Evolutionary conservation across 2,797 vertebrate genomes (phyloP), one percentile per base, ranked within the genome.

Genomic region (Rhodeus uyekii): DNA sequence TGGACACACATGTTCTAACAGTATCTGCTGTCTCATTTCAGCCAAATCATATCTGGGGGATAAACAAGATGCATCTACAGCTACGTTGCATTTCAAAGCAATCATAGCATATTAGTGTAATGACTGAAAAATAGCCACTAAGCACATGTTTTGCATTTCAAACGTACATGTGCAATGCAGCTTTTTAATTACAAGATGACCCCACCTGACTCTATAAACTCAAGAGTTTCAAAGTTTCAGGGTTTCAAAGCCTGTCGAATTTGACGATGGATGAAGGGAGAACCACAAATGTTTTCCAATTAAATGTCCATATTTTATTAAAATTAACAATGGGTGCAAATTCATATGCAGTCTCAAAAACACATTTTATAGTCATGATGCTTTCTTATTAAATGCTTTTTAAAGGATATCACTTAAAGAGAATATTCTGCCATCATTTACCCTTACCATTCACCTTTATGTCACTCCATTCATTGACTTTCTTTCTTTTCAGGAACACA

Each of bases 161-260:
- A 24, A 48, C 78, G 58, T 80, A 80, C 87, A 86, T 87, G 85
- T 87, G 85, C 84, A 82, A 83, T 77, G 83, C 83, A 83, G 81
- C 50, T 82, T 83, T 83, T 87, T 87, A 86, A 88, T 87, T 84
- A 86, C 71, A 77, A 82, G 55, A 85, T 61, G 85, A 88, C 85
- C 86, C 85, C 86, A 87, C 85, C 83, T 87, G 87, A 86, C 83
- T 86, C 76, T 84, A 88, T 82, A 86, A 88, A 88, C 81, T 44
- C 48, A 29, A 16, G 13, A 38, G 69, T 60, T 65, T 69, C 79
- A 22, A 12, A 38, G 69, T 60, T 58, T 69, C 79, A 77, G 72
- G 32, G 77, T 77, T 85, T 88, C 75, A 86, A 86, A 88, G 83
- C 48, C 81, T 69, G 76, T 67, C 67, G 61, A 38, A 50, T 65